phyloP scores from a whole-genome alignment of 37 sponge, comb jelly and placozoan species.

The Tethya wilhelma region DNA sequence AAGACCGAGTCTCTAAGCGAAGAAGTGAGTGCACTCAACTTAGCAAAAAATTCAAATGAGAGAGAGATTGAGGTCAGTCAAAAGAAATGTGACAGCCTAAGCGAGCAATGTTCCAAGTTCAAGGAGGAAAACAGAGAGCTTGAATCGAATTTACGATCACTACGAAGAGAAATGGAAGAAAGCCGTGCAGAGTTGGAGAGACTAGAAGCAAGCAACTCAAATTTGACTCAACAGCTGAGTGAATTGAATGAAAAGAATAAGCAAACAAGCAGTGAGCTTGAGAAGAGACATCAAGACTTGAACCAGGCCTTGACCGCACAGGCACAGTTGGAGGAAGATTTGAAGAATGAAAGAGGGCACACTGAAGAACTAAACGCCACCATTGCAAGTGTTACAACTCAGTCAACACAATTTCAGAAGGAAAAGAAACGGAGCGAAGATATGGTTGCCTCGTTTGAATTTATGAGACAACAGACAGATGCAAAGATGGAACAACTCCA shows the following conservation, averaged over 20 bases:
- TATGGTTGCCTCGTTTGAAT: slow-evolving; percentile 32
- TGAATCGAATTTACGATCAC: neutral
- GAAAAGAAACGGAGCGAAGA: slow-evolving; percentile 17
- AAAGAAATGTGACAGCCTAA: slow-evolving; percentile 1
- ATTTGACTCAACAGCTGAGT: neutral
- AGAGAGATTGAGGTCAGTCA: slow-evolving; percentile 3
- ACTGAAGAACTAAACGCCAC: neutral
- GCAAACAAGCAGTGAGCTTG: slow-evolving; percentile 17
- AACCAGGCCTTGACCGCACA: neutral
- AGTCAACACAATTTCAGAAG: neutral
- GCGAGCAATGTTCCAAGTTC: slow-evolving; percentile 4
- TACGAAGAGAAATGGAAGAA: neutral
- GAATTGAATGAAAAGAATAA: neutral
- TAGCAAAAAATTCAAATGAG: neutral
- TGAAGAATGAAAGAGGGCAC: neutral
- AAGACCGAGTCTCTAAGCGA: neutral
- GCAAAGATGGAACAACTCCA: neutral
- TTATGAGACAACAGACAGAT: slow-evolving; percentile 22
- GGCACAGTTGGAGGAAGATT: slow-evolving; percentile 13
- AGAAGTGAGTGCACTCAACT: neutral
- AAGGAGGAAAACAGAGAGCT: neutral
- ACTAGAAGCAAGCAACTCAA: neutral
- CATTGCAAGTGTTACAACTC: neutral
- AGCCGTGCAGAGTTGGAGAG: slow-evolving; percentile 1
- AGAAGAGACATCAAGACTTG: slow-evolving; percentile 2